These are phyloP conservation scores for Syngnathus typhle DNA, from an alignment of 2,113 vertebrate species.

Conservation along the genomic window DNA sequence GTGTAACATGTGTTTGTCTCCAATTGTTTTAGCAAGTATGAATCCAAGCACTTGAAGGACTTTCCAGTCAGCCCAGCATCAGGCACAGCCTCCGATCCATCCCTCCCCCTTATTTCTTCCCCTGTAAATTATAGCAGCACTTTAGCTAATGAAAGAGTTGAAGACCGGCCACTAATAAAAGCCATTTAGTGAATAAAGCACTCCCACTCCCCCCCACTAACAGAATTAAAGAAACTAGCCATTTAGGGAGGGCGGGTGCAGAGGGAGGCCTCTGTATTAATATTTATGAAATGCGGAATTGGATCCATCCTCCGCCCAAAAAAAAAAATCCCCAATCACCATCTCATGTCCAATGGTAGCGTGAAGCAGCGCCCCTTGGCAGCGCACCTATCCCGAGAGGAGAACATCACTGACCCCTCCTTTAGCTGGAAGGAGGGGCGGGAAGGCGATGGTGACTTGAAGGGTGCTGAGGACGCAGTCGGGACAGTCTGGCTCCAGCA, in stretches of 20 bases:
- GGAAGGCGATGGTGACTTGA: constrained; percentile 65
- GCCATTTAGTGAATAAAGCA: constrained; percentile 83
- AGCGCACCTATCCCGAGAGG: constrained; percentile 72
- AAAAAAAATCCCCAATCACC: constrained; percentile 9
- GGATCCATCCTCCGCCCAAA: constrained; percentile 20
- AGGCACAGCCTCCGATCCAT: constrained; percentile 24
- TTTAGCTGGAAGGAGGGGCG: constrained; percentile 62
- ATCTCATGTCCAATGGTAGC: constrained; percentile 62
- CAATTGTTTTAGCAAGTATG: neutral
- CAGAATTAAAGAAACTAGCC: constrained; percentile 80
- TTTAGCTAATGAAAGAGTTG: constrained; percentile 84
- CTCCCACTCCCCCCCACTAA: constrained; percentile 81
- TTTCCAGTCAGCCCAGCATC: constrained; percentile 16
- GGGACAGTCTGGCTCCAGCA: constrained; percentile 68
- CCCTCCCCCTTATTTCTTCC: constrained; percentile 40
- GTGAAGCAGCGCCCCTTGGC: constrained; percentile 60
- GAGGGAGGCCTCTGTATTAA: constrained; percentile 74
- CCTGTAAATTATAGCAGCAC: constrained; percentile 83
- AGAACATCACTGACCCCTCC: constrained; percentile 66
- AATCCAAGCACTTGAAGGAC: constrained; percentile 31
- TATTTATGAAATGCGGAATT: constrained; percentile 81
- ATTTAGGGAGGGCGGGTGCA: constrained; percentile 66
- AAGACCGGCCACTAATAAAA: constrained; percentile 80
- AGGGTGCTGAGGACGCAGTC: constrained; percentile 67
- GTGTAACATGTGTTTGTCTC: neutral